These are phyloP conservation scores for Ceratosolen fusciceps DNA, from an alignment of 1,140 invertebrate species.

Conservation along the genomic window DNA sequence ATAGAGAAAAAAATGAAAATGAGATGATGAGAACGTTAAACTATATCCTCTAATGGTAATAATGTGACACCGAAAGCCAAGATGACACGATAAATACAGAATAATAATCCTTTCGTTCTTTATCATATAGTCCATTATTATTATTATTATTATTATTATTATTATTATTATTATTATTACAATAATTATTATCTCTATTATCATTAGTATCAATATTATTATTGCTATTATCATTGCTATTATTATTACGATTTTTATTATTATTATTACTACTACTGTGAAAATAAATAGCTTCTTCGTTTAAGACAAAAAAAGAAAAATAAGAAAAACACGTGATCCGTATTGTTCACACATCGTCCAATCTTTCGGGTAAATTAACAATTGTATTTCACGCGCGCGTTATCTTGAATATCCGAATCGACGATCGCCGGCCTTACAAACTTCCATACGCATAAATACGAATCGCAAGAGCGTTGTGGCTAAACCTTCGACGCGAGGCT, in stretches of 20 bases:
- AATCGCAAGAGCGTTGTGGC: conserved; percentile 13
- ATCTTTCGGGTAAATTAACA: conserved; percentile 47
- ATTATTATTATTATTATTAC: no score
- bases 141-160: no score
- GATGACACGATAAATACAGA: conserved; percentile 39
- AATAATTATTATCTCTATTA: no score
- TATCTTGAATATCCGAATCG: conserved; percentile 9
- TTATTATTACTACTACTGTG: no score
- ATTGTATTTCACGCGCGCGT: conserved; percentile 22
- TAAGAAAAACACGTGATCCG: conserved; percentile 58
- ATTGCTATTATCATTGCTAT: no score
- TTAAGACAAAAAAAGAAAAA: conserved; percentile 40
- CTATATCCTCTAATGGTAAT: conserved; percentile 33
- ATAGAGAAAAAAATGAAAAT: conserved; percentile 20
- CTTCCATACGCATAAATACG: background rate
- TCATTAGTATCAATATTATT: no score
- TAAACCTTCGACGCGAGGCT: conserved; percentile 4
- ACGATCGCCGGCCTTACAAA: conserved; percentile 52
- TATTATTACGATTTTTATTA: no score
- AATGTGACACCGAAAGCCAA: conserved; percentile 44
- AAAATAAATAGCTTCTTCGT: conserved; percentile 23
- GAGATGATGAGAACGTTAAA: conserved; percentile 37
- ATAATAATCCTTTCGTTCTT: conserved; percentile 46
- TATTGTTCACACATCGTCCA: conserved; percentile 59
- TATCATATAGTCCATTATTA: conserved; percentile 42